Evolutionary conservation across 2,113 vertebrate species (phyloP).

Genomic region (Megaleporinus macrocephalus): DNA sequence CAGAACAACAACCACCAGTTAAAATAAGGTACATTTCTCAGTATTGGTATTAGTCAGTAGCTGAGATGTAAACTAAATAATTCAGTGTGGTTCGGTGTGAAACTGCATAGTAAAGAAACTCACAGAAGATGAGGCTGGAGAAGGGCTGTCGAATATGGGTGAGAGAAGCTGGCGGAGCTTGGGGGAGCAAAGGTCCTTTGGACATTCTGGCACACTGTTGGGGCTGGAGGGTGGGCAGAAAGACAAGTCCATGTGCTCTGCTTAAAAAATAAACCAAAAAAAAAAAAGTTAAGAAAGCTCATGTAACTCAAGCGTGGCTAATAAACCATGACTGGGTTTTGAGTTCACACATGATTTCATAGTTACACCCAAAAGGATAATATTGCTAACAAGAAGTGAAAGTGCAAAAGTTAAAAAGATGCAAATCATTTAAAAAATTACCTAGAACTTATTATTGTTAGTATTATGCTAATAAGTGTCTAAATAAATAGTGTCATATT

Average conservation of each 20-base stretch:
- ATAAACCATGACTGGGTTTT: not conserved
- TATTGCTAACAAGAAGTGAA: not conserved
- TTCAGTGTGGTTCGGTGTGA: no score
- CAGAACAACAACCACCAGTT: not conserved
- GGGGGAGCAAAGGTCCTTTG: constrained; percentile 83
- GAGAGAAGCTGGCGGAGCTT: constrained; percentile 81
- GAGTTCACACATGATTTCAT: not conserved
- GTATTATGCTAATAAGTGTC: not conserved
- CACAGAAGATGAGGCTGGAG: constrained; percentile 48
- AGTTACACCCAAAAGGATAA: not conserved
- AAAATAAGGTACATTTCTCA: no score
- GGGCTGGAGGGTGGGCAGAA: constrained; percentile 70
- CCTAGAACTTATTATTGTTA: not conserved
- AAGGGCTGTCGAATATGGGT: constrained; percentile 78
- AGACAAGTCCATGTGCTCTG: constrained; percentile 68
- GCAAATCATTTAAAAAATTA: not conserved
- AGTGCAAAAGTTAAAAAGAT: not conserved
- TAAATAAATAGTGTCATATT: no score
- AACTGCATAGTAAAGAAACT: constrained; percentile 16
- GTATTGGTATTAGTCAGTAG: no score
- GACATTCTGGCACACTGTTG: constrained; percentile 63
- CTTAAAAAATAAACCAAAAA: not conserved
- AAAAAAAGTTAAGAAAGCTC: not conserved
- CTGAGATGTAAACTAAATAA: no score
- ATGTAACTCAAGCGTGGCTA: not conserved